A percentile compares a stretch with the other conserved stretches of the same genome.
Conservation (phyloP, 2,797 vertebrate genomes). For the Pseudochirops corinnae region DNA sequence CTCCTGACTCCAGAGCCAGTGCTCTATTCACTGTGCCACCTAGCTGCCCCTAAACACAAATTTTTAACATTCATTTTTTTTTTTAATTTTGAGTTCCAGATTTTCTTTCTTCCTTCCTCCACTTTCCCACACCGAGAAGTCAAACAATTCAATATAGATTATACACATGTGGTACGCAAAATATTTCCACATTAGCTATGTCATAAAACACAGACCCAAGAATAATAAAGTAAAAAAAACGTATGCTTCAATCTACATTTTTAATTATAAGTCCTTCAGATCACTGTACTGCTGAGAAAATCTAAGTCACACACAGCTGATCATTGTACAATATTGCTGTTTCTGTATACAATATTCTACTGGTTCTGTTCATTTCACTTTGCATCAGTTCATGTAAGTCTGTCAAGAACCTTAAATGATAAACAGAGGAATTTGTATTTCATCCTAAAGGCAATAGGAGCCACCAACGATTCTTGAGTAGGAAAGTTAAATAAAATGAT, state of each 20-base stretch:
- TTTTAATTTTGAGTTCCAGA: not conserved
- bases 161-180: not conserved
- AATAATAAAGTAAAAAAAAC: not conserved
- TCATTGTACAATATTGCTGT: not conserved
- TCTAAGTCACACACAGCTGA: not conserved
- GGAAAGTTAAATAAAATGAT: not conserved
- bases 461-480: not conserved
- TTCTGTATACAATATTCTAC: not conserved
- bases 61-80: not conserved
- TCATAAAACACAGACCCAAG: not conserved
- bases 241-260: not conserved
- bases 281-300: not conserved
- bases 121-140: not conserved
- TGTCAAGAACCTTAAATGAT: not conserved
- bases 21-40: no score
- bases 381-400: not conserved
- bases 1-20: no score
- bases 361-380: not conserved
- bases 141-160: not conserved
- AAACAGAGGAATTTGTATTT: not conserved
- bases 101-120: not conserved
- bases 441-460: not conserved
- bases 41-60: no score
- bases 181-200: not conserved
- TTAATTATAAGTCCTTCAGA: not conserved